phyloP scores from a whole-genome alignment of 2,113 vertebrate genomes.

The Atractosteus spatula region DNA sequence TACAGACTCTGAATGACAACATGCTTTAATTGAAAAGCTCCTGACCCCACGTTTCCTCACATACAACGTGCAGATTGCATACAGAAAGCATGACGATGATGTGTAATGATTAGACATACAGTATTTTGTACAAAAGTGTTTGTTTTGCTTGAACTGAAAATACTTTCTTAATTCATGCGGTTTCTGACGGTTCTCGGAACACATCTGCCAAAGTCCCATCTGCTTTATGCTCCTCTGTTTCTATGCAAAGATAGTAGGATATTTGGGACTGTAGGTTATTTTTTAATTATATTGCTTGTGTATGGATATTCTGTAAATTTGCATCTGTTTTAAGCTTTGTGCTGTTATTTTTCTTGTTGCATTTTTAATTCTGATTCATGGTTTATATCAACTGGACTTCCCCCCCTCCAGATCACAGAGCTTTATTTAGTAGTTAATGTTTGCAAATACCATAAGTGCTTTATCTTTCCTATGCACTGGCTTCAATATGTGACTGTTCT shows the following conservation, averaged over 20 bases:
- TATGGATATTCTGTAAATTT: constrained; percentile 6
- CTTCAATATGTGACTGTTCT: constrained; percentile 91
- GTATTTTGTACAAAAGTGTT: constrained; percentile 41
- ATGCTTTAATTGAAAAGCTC: neutral
- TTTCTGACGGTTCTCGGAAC: constrained; percentile 63
- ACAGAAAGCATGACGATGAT: constrained; percentile 36
- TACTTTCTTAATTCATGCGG: constrained; percentile 55
- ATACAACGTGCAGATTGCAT: constrained; percentile 55
- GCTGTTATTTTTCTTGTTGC: constrained; percentile 32
- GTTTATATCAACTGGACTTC: constrained; percentile 50
- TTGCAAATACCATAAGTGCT: constrained; percentile 98
- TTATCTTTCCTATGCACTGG: constrained; percentile 98
- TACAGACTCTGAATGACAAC: constrained; percentile 30
- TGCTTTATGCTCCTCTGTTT: constrained; percentile 44
- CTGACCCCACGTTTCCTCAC: neutral
- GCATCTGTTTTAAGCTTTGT: constrained; percentile 24
- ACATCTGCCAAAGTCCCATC: constrained; percentile 56
- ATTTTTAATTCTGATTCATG: constrained; percentile 32
- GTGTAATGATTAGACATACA: constrained; percentile 40
- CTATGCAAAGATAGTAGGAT: constrained; percentile 42
- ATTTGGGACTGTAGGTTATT: constrained; percentile 36
- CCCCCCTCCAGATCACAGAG: constrained; percentile 53
- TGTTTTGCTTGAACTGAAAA: constrained; percentile 38
- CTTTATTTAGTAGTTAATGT: constrained; percentile 78
- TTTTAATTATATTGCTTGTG: neutral